Base-by-base conservation (phyloP, 2,888 invertebrate species). In the Diploptera punctata region DNA sequence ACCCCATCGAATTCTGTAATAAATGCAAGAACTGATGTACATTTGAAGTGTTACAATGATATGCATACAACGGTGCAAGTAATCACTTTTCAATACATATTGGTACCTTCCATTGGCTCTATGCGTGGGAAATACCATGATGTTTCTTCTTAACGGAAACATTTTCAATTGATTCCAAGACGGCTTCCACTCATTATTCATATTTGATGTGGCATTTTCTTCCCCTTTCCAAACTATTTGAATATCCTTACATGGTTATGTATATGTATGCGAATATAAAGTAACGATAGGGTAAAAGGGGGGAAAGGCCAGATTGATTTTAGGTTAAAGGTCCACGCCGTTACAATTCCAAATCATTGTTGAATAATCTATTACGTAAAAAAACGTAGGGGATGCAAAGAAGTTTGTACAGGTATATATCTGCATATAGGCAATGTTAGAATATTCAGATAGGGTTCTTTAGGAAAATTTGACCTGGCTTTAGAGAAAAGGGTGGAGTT, bases 381-480 rank as follows among this genome's bases (percentile, higher is more conserved):
- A n/a, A 24, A 57, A 29, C n/a, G 57, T 10, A 33, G 33, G 33
- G 33, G 33, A 10, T 7, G 10, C 33, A 33, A n/a, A 10, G 33
- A 33, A 33, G 33, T 33, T 7, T 33, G 33, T 33, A 10, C 10
- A 33, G 33, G 33, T 33, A 33, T 57, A 29, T 57, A 57, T 57
- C 57, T 57, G 57, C 57, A 57, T 57, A 57, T n/a, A 13, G 29
- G 1, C 24, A 16, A 29, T 57, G 57, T 29, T n/a, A 52, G 24
- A 24, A 57, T 57, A 57, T 57, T 57, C 57, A 57, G 57, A 57
- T 57, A 57, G 57, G 57, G 57, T 57, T 2, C 57, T 57, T 52
- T 57, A 57, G 26, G 26, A 57, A 57, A 57, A 57, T 57, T 29
- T 57, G 57, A 57, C 57, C 57, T 57, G 57, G n/a, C 16, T 47